Conservation (phyloP, 2,888 invertebrate genomes). For the Morpho deidamia region DNA sequence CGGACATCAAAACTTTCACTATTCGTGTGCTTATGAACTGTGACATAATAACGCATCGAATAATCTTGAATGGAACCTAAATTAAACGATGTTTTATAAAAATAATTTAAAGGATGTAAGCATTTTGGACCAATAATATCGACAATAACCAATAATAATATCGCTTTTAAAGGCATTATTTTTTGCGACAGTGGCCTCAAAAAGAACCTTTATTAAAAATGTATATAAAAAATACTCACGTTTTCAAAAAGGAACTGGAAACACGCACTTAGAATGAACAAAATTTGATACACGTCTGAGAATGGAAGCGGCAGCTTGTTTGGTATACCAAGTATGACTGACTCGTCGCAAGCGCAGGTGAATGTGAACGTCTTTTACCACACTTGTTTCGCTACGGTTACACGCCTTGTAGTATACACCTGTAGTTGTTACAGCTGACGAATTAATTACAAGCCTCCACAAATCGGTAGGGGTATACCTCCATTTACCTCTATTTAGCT, state of each 20-base stretch:
- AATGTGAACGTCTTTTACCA: constrained; percentile 67
- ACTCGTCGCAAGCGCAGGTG: constrained; percentile 61
- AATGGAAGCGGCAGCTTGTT: constrained; percentile 44
- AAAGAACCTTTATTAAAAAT: neutral
- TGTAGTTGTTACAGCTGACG: constrained; percentile 33
- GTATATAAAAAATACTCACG: constrained; percentile 25
- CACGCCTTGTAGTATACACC: constrained; percentile 44
- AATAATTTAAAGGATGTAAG: no score
- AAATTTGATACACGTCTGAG: constrained; percentile 37
- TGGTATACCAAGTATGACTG: constrained; percentile 57
- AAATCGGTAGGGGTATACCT: constrained; percentile 50
- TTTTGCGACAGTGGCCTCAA: neutral
- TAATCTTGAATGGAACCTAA: no score
- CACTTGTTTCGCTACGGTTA: constrained; percentile 58
- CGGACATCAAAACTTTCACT: constrained; percentile 24
- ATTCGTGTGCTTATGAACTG: constrained; percentile 14
- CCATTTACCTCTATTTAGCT: constrained; percentile 1
- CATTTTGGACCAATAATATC: no score
- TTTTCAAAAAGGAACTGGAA: constrained; percentile 36
- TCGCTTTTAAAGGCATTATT: no score
- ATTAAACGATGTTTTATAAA: no score
- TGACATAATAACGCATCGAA: constrained; percentile 20
- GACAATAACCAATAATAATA: no score
- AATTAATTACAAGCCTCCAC: constrained; percentile 38
- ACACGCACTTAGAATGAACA: constrained; percentile 45